Evolutionary conservation across 2,888 invertebrate species (phyloP).

Genomic region (Caradrina clavipalpis): DNA sequence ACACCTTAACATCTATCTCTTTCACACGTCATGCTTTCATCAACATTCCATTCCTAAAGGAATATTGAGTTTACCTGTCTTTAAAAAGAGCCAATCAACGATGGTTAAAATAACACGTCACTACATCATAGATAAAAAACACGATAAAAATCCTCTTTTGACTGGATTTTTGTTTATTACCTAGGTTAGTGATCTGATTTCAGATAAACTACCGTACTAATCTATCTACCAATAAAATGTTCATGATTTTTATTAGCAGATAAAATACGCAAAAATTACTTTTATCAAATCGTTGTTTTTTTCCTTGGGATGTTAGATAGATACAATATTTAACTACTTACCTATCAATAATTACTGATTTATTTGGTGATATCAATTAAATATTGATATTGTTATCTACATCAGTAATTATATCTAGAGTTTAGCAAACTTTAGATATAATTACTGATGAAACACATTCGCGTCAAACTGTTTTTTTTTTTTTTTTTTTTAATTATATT

Average conservation of each 20-base stretch:
- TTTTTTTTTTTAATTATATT: too few relatives aligned
- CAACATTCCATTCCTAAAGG: too few relatives aligned
- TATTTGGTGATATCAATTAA: slow-evolving; percentile 30
- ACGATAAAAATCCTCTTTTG: neutral
- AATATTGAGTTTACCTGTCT: too few relatives aligned
- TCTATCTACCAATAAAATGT: neutral
- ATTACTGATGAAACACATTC: too few relatives aligned
- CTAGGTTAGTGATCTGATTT: neutral
- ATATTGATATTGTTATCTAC: slow-evolving; percentile 13
- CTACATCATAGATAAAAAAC: neutral
- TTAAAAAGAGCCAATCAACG: too few relatives aligned
- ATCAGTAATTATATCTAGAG: slow-evolving; percentile 1
- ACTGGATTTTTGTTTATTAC: neutral
- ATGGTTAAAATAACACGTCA: neutral
- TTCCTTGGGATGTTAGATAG: neutral
- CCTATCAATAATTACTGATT: slow-evolving; percentile 37
- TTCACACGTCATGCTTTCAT: too few relatives aligned
- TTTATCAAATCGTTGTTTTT: slow-evolving; percentile 20
- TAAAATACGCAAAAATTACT: neutral
- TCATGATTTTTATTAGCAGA: slow-evolving; percentile 4
- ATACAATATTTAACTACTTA: slow-evolving; percentile 2
- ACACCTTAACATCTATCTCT: too few relatives aligned
- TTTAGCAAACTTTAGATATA: too few relatives aligned
- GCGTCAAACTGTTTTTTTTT: neutral
- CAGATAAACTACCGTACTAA: too few relatives aligned